Conservation (phyloP, 2,797 vertebrate genomes). For the Borostomias antarcticus region DNA sequence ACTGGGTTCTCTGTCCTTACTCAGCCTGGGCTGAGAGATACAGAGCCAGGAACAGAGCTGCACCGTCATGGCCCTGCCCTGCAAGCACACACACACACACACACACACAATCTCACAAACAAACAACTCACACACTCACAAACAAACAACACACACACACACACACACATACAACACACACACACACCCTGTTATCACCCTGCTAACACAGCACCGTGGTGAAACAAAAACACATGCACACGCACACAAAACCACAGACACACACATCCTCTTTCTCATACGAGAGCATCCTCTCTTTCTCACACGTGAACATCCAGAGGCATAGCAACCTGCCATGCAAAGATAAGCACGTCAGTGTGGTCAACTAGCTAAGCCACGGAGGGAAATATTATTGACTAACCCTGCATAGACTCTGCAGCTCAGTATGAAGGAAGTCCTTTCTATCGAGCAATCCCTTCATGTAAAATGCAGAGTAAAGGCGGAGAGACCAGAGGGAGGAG, state of each 20-base stretch:
- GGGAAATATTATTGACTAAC: no score
- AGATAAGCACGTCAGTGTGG: neutral
- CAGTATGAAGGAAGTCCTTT: neutral
- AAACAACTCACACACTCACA: neutral
- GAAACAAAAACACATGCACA: no score
- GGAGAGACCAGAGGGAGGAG: neutral
- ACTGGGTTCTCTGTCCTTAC: slow-evolving; percentile 24
- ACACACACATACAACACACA: no score
- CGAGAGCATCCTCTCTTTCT: no score
- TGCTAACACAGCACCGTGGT: no score
- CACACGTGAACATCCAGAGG: no score
- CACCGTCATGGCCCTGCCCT: slow-evolving; percentile 14
- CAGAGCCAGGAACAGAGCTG: slow-evolving; percentile 24
- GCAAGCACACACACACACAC: slow-evolving; percentile 3
- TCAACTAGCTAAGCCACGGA: no score
- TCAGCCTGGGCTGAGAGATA: slow-evolving; percentile 22
- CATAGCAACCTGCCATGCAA: neutral
- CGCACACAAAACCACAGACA: no score
- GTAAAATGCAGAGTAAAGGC: neutral
- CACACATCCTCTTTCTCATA: no score
- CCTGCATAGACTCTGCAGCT: no score
- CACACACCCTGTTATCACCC: no score
- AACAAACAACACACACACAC: neutral
- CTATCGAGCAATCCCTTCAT: neutral
- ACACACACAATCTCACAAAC: neutral